Base-by-base conservation (phyloP, 2,888 invertebrate genomes). In the Leptura quadrifasciata region DNA sequence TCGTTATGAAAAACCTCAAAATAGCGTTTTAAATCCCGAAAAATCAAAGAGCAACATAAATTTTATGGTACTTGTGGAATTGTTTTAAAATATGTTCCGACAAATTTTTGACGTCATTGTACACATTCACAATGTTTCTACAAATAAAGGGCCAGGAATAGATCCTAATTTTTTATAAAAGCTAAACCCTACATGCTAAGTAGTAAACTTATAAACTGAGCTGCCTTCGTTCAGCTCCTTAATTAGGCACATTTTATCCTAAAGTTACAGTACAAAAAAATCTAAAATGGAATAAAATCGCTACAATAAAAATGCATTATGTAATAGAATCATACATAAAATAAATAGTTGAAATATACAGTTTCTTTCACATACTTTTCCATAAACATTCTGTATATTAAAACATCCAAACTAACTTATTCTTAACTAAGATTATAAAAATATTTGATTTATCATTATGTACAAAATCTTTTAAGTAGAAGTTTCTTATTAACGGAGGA, bases 371-470 rank as follows among this genome's bases (percentile, higher is more conserved):
- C 18, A 52, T 24, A 60, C 58, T 60, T 64, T 67, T 57, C 21
- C 47, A 54, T 63, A 18, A 76, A 72, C 63, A 72, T 58, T 72
- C 63, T 73, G 58, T 67, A 75, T 70, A 74, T 74, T 77, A 67
- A 75, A 75, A 79, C 65, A 72, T 77, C 60, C 39, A 75, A 71
- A 75, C 70, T 65, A 60, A 57, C 65, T 57, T 70, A 77, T 71
- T 77, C 72, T 81, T 80, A 82, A 83, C 80, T 83, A 83, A 84
- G 80, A 73, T 83, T 84, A 84, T 79, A 84, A 84, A 84, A 84
- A 84, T 83, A 84, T 83, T 80, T 81, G 72, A 77, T 79, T 78
- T 79, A 73, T 80, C 79, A 76, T 72, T 78, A 79, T 81, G 76
- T 82, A 80, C 77, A 83, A 74, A 79, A 76, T 77, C 76, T 79